A percentile compares a stretch with the other conserved stretches of the same genome.
These are phyloP conservation scores for Gallinago jamesoni DNA, from an alignment of 2,113 vertebrate genomes.

Conservation along the genomic window DNA sequence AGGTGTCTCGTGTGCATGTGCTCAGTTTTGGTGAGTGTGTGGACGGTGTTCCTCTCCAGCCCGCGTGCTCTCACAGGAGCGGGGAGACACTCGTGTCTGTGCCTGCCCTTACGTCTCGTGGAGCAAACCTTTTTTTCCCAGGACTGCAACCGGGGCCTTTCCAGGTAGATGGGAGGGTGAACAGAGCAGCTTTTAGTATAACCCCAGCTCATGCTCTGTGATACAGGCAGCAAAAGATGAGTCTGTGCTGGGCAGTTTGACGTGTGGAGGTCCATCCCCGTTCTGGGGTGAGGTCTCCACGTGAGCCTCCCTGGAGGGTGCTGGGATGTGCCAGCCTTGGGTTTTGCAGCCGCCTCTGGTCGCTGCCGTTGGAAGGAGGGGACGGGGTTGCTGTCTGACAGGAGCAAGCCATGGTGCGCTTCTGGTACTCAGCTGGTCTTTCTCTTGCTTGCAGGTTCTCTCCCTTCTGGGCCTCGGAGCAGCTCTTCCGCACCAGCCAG, in stretches of 20 bases:
- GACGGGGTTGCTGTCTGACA: background rate
- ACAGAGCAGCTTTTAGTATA: background rate
- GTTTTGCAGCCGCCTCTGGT: background rate
- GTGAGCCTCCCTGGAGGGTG: background rate
- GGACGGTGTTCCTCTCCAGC: background rate
- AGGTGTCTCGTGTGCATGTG: background rate
- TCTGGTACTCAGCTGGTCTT: background rate
- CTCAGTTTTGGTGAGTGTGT: background rate
- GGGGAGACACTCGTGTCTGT: accelerated
- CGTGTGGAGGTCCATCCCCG: background rate
- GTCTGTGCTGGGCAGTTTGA: background rate
- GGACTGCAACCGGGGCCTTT: background rate
- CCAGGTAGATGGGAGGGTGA: background rate
- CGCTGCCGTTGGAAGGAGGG: background rate
- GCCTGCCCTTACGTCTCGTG: background rate
- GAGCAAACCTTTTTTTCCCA: background rate
- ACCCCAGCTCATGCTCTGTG: accelerated
- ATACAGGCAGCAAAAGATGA: background rate
- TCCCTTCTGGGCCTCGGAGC: constrained; percentile 81
- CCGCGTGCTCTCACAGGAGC: accelerated
- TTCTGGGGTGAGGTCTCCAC: background rate
- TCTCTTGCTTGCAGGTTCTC: constrained; percentile 66
- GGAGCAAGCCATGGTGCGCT: background rate
- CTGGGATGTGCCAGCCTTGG: background rate
- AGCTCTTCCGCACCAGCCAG: constrained; percentile 85